phyloP scores from a whole-genome alignment of 2,888 invertebrate genomes.

The Autographa gamma region DNA sequence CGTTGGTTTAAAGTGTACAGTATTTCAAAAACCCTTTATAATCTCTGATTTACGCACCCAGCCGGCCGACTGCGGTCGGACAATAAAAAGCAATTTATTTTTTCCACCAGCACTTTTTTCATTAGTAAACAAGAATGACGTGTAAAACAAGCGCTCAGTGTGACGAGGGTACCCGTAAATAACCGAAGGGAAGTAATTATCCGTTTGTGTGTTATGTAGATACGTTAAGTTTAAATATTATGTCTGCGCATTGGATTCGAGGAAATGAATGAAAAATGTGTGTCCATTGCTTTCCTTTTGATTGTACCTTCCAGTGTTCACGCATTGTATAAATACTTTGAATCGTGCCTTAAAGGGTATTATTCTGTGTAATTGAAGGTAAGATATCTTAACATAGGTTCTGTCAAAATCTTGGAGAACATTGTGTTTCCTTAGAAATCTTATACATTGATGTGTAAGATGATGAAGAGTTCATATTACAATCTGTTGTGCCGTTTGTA shows the following conservation, averaged over 20 bases:
- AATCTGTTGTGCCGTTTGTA: background rate
- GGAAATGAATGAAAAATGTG: slow-evolving; percentile 30
- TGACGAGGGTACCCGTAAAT: slow-evolving; percentile 85
- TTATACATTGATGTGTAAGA: background rate
- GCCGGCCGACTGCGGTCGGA: slow-evolving; percentile 73
- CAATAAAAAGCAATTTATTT: slow-evolving; percentile 87
- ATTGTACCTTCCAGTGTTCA: slow-evolving; percentile 4
- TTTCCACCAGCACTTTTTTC: slow-evolving; percentile 82
- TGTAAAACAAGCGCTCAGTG: slow-evolving; percentile 83
- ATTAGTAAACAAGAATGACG: slow-evolving; percentile 87
- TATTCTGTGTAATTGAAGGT: background rate
- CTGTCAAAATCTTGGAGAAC: background rate
- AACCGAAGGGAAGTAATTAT: slow-evolving; percentile 84
- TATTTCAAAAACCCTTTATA: slow-evolving; percentile 78
- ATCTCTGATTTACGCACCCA: slow-evolving; percentile 83
- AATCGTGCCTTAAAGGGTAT: background rate
- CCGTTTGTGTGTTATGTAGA: slow-evolving; percentile 68
- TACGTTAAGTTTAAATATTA: slow-evolving; percentile 64
- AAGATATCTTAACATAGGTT: background rate
- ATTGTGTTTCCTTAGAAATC: background rate
- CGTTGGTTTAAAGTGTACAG: slow-evolving; percentile 74
- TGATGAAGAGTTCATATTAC: background rate
- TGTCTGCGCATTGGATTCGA: slow-evolving; percentile 48
- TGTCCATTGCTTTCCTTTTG: slow-evolving; percentile 24
- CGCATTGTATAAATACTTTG: background rate